Conservation (phyloP, 2,797 vertebrate genomes). For the Phalloptychus januarius region DNA sequence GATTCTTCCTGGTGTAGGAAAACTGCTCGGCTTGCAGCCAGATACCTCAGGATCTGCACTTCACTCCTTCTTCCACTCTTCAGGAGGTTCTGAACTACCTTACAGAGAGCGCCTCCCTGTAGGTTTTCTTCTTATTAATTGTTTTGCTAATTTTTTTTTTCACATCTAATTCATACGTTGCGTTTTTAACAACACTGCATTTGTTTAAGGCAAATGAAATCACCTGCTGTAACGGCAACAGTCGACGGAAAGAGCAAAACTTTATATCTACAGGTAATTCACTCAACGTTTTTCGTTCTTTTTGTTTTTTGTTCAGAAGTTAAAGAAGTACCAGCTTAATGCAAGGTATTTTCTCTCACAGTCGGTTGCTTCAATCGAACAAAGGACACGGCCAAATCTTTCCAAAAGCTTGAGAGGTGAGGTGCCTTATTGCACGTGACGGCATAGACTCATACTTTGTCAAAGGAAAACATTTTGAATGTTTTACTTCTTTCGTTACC, state of each 20-base stretch:
- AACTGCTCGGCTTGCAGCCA: conserved; percentile 93
- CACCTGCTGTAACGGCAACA: conserved; percentile 91
- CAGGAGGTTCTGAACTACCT: conserved; percentile 91
- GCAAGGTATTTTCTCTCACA: conserved; percentile 70
- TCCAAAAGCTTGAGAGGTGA: conserved; percentile 91
- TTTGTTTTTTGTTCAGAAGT: background rate
- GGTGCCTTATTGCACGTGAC: conserved; percentile 4
- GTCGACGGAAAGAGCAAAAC: conserved; percentile 93
- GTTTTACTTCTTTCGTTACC: conserved; percentile 16
- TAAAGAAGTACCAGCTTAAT: conserved; percentile 11
- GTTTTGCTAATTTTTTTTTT: background rate
- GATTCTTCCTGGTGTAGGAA: conserved; percentile 74
- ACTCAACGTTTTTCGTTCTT: conserved; percentile 1
- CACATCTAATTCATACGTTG: background rate
- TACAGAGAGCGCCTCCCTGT: conserved; percentile 88
- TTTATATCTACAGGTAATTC: conserved; percentile 91
- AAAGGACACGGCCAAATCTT: conserved; percentile 91
- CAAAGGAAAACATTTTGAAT: conserved; percentile 13
- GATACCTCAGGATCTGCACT: conserved; percentile 87
- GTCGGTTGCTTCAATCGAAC: conserved; percentile 90
- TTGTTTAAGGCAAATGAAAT: conserved; percentile 91
- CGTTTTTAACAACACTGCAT: background rate
- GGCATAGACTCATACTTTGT: background rate
- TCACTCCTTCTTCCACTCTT: conserved; percentile 88
- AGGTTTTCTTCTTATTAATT: conserved; percentile 64